These are phyloP conservation scores for Myoxocephalus aenaeus DNA, from an alignment of 2,797 vertebrate species.

Conservation along the genomic window DNA sequence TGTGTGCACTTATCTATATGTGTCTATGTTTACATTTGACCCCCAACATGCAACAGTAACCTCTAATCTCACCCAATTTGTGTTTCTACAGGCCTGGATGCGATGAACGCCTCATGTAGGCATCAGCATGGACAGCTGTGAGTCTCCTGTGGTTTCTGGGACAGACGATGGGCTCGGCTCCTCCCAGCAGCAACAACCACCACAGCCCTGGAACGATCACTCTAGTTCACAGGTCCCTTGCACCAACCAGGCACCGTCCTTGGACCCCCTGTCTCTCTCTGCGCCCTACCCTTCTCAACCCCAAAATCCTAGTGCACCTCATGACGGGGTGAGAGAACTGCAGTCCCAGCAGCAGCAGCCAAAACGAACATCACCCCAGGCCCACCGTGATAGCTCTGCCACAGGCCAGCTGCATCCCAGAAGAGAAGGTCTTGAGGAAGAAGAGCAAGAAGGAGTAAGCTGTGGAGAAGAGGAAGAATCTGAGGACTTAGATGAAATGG, in stretches of 20 bases:
- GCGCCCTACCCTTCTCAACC: slow-evolving; percentile 81
- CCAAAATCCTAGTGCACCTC: slow-evolving; percentile 76
- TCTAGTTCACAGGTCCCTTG: slow-evolving; percentile 86
- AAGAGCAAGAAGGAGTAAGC: slow-evolving; percentile 88
- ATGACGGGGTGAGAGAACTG: slow-evolving; percentile 83
- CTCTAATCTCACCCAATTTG: slow-evolving; percentile 50
- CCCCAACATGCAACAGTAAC: slow-evolving; percentile 59
- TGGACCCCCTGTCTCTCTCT: slow-evolving; percentile 85
- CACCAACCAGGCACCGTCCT: slow-evolving; percentile 84
- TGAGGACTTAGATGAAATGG: slow-evolving; percentile 92
- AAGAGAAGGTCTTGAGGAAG: slow-evolving; percentile 85
- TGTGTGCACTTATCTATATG: slow-evolving; percentile 5
- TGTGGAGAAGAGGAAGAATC: slow-evolving; percentile 89
- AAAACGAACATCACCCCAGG: slow-evolving; percentile 76
- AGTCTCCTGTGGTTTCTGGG: slow-evolving; percentile 98
- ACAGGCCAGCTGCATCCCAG: slow-evolving; percentile 80
- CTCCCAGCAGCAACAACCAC: slow-evolving; percentile 92
- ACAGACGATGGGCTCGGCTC: slow-evolving; percentile 99
- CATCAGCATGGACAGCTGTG: slow-evolving; percentile 99
- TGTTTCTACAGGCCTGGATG: slow-evolving; percentile 93
- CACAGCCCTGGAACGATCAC: slow-evolving; percentile 90
- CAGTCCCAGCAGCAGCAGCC: slow-evolving; percentile 78
- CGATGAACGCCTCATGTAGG: slow-evolving; percentile 98
- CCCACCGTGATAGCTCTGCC: slow-evolving; percentile 75
- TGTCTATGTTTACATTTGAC: slow-evolving; percentile 18